Percentiles rank a stretch among this genome's conserved stretches.
Evolutionary conservation across 2,888 invertebrate species (phyloP).

Genomic region (Drosophila fungiperda): DNA sequence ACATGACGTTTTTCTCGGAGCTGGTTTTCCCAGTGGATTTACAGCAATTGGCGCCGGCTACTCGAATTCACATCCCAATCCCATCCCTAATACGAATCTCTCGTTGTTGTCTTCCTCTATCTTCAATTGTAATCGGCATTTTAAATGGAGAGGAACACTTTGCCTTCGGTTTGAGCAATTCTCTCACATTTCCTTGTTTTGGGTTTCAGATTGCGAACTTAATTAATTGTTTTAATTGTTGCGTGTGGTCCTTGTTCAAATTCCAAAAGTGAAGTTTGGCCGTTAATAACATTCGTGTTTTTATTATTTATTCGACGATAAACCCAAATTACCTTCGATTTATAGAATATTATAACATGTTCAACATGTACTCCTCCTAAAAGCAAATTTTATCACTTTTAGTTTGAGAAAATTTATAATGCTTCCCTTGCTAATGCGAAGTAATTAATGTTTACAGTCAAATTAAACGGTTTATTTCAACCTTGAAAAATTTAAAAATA

Average conservation of each 20-base stretch:
- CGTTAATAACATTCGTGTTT: constrained; percentile 8
- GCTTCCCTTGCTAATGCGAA: neutral
- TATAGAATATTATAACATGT: neutral
- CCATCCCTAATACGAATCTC: neutral
- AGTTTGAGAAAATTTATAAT: neutral
- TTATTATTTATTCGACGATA: neutral
- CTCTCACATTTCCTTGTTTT: neutral
- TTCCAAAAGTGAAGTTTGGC: constrained; percentile 21
- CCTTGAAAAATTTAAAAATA: neutral
- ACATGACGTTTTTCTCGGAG: constrained; percentile 34
- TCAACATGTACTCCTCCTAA: neutral
- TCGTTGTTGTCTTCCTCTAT: constrained; percentile 19
- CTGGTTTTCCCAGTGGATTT: constrained; percentile 66
- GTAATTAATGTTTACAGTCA: neutral
- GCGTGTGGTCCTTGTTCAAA: constrained; percentile 26
- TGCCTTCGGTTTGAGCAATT: constrained; percentile 1
- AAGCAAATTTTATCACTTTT: neutral
- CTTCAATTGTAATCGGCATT: constrained; percentile 66
- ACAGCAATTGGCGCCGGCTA: constrained; percentile 65
- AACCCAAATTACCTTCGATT: neutral
- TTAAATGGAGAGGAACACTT: constrained; percentile 42
- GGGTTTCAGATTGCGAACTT: constrained; percentile 34
- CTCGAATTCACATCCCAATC: neutral
- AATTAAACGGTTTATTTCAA: neutral
- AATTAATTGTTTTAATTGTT: constrained; percentile 72